Conservation (phyloP, 2,797 vertebrate genomes). For the Poeciliopsis turneri region DNA sequence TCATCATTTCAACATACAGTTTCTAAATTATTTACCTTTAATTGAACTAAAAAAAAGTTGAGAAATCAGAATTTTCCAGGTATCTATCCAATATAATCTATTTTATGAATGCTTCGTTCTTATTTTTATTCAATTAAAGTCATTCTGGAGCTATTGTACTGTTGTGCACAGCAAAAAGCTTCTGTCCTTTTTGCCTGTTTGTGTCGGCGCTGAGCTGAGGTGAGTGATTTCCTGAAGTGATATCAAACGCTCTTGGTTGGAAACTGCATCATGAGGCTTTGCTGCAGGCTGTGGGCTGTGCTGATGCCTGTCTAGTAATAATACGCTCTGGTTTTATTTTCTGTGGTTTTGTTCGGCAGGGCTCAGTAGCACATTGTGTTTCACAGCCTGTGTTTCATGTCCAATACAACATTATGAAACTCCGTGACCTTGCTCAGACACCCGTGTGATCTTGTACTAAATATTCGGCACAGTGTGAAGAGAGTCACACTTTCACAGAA, state of each 20-base stretch:
- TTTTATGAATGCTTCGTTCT: not conserved
- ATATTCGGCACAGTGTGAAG: not conserved
- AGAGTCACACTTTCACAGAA: not conserved
- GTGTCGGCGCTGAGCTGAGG: constrained; percentile 17
- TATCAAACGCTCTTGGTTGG: constrained; percentile 16
- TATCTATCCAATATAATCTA: not conserved
- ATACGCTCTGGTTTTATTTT: constrained; percentile 27
- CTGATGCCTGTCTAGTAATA: constrained; percentile 31
- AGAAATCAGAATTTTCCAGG: not conserved
- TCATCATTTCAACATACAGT: not conserved
- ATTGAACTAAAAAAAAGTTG: not conserved
- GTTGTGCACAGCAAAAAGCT: constrained; percentile 10
- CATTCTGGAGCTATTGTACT: constrained; percentile 1
- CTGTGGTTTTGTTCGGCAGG: constrained; percentile 46
- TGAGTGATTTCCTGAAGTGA: constrained; percentile 38
- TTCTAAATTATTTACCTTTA: not conserved
- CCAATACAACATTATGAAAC: constrained; percentile 52
- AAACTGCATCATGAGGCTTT: constrained; percentile 17
- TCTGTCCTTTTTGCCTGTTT: constrained; percentile 3
- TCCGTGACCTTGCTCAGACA: constrained; percentile 27
- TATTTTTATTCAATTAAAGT: not conserved
- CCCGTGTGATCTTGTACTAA: constrained; percentile 6
- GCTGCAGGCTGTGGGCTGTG: constrained; percentile 6
- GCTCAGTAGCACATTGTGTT: constrained; percentile 36
- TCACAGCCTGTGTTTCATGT: constrained; percentile 39